Percentiles rank a stretch among this genome's conserved stretches.
phyloP scores from a whole-genome alignment of 2,888 invertebrate species.

The Gari tellinella region DNA sequence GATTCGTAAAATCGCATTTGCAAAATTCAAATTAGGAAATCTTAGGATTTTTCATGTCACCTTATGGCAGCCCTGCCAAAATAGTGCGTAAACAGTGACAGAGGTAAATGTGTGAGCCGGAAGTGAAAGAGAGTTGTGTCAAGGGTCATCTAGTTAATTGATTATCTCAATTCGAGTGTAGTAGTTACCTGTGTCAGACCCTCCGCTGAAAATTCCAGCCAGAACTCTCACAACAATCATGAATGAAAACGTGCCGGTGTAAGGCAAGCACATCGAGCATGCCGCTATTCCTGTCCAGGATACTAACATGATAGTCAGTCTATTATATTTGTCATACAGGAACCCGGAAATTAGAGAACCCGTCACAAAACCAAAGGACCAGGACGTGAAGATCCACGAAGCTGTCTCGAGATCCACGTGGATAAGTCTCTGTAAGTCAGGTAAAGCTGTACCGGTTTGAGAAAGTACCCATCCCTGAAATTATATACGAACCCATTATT shows the following conservation, averaged over 20 bases:
- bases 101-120: no score
- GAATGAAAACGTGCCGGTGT: conserved; percentile 28
- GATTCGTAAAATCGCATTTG: no score
- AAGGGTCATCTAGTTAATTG: no score
- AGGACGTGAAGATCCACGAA: conserved; percentile 54
- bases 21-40: no score
- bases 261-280: conserved; percentile 26
- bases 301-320: conserved; percentile 38
- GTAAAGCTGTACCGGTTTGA: conserved; percentile 47
- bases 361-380: conserved; percentile 42
- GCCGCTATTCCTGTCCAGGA: conserved; percentile 19
- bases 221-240: conserved; percentile 34
- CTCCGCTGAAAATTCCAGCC: conserved; percentile 43
- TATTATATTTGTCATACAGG: conserved; percentile 42
- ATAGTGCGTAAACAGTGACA: no score
- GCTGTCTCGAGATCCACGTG: conserved; percentile 37
- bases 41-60: no score
- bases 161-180: no score
- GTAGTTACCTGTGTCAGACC: conserved; percentile 56
- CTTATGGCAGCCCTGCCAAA: no score
- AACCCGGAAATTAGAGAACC: conserved; percentile 44
- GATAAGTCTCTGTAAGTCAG: conserved; percentile 36
- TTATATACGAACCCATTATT: no score
- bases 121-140: no score
- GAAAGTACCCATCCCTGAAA: conserved; percentile 43